phyloP scores from a whole-genome alignment of 35 echinoderm and acorn worm genomes.

The Chiridota heheva region DNA sequence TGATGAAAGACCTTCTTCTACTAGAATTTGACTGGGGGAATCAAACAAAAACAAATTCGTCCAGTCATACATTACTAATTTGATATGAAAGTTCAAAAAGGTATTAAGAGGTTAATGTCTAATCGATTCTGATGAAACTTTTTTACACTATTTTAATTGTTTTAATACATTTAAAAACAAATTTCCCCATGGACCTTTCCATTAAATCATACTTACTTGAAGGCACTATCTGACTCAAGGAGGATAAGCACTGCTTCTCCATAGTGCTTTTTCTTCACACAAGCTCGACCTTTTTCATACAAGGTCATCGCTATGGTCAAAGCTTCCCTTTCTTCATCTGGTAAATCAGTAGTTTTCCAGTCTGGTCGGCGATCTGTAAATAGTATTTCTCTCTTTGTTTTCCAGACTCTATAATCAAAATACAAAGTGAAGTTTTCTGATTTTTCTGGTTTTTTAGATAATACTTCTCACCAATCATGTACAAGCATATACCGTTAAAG shows the following conservation, averaged over 20 bases:
- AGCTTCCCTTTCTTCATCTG: constrained; percentile 73
- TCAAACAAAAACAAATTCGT: too few relatives aligned
- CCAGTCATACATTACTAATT: too few relatives aligned
- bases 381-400: constrained; percentile 53
- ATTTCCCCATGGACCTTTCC: neutral
- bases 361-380: constrained; percentile 87
- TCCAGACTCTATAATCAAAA: constrained; percentile 7
- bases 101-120: too few relatives aligned
- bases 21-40: too few relatives aligned
- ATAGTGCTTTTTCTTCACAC: constrained; percentile 82
- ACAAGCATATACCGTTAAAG: too few relatives aligned
- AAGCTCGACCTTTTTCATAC: constrained; percentile 86
- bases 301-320: constrained; percentile 86
- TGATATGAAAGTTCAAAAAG: too few relatives aligned
- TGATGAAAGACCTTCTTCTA: too few relatives aligned
- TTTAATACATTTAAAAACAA: neutral
- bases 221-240: constrained; percentile 85
- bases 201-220: constrained; percentile 63
- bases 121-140: too few relatives aligned
- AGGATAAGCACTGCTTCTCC: constrained; percentile 80
- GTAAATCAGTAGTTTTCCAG: constrained; percentile 69
- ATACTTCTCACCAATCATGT: too few relatives aligned
- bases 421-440: too few relatives aligned
- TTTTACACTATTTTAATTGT: neutral
- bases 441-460: too few relatives aligned